Base-by-base conservation (phyloP, 2,113 vertebrate species). In the Percopsis transmontana region DNA sequence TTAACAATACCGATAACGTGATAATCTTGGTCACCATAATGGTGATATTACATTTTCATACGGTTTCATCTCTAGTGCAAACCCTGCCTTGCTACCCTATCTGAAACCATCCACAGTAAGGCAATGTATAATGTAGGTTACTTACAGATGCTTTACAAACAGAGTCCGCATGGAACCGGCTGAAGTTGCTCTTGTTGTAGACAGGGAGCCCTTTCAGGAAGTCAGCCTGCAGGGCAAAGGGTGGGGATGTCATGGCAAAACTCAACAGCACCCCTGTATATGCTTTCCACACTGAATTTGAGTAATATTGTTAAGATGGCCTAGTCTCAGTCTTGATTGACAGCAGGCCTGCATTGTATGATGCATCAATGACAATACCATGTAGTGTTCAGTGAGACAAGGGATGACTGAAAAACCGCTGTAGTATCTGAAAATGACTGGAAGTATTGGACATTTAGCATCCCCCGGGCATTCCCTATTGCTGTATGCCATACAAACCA, bases 181-280 rank as follows among this genome's bases (percentile, higher is more conserved):
- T 99, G 90, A 99, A 99, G 84, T 99, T 99, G 88, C 92, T 98
- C 85, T 99, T 97, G 89, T 99, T 99, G 92, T 99, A 99, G 66
- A 99, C 97, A 0, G 97, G 97, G 51, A 99, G 91, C 66, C 96
- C 97, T 91, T 98, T 99, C 86, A 99, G 87, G 89, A 99, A 99
- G 89, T 99, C 97, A 41, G 97, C 97, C 97, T 99, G 61, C 2
- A 82, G 79, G n/a, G n/a, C n/a, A n/a, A n/a, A n/a, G n/a, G n/a
- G 42, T 82, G 61, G 80, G 47, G 4, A 23, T 41, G 11, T 58
- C 0, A 38, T 11, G 14, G 10, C 27, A 33, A 33, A 33, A 33
- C 8, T 53, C 12, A 53, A 12, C 51, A 24, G 12, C 20, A 24
- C 11, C 27, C 27, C 3, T 33, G 7, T 33, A 33, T 33, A 7